Conservation (phyloP, 2,888 invertebrate genomes). For the Ophraella communa region DNA sequence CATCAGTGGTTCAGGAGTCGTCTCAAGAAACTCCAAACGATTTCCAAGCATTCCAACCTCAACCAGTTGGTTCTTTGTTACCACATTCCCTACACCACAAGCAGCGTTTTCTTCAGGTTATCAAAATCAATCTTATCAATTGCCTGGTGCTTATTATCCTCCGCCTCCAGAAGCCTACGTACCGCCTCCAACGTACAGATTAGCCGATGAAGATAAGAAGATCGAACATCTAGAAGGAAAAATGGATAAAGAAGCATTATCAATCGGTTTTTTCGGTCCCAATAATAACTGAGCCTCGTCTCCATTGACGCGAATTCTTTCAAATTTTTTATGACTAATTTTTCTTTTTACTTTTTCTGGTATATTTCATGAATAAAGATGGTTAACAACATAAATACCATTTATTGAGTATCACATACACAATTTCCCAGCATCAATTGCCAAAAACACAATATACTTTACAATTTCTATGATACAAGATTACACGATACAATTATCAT, state of each 20-base stretch:
- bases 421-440: no score
- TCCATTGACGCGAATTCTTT: no score
- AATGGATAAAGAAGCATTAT: slow-evolving; percentile 44
- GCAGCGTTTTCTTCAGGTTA: not conserved
- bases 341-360: no score
- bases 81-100: not conserved
- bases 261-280: no score
- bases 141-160: not conserved
- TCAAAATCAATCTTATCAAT: not conserved
- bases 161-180: slow-evolving; percentile 27
- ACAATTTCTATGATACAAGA: no score
- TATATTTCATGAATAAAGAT: no score
- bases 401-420: no score
- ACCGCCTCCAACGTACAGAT: slow-evolving; percentile 44
- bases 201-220: slow-evolving; percentile 36
- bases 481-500: no score
- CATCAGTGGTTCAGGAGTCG: not conserved
- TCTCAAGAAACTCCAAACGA: not conserved
- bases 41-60: not conserved
- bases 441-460: no score
- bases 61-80: not conserved
- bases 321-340: no score
- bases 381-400: no score
- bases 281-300: no score
- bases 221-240: slow-evolving; percentile 8